Base-by-base conservation (phyloP, 2,797 vertebrate species). In the Spinibarbus caldwelli region DNA sequence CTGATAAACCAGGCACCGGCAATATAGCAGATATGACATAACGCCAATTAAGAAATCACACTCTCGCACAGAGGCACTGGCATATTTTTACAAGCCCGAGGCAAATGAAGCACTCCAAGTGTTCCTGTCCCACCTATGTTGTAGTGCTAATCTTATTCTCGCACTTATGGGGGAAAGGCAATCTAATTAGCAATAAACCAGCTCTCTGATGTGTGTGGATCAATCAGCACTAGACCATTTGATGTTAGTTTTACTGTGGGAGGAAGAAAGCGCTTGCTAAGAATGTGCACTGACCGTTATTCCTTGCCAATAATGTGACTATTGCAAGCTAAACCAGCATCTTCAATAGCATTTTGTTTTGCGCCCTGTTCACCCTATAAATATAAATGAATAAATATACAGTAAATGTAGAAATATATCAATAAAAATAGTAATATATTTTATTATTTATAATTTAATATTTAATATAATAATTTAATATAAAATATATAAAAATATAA, bases 161-260 rank as follows among this genome's bases (percentile, higher is more conserved):
- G 31, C 29, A 78, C 85, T 85, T 79, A 83, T 85, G 47, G 71
- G 57, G 72, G 59, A 85, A 85, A 43, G 78, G 85, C 87, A 82
- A 82, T 41, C 81, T 90, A 90, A 90, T 90, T 90, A 90, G 88
- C 88, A 89, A 88, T 90, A 90, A 89, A 85, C 81, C 82, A 82
- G 87, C 62, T 52, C 86, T 86, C 85, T 73, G 89, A 90, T 88
- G 85, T 85, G 84, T 75, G 75, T 80, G 88, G 89, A 87, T 89
- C 88, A 90, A 89, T 90, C 89, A 86, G 86, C 38, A 29, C 75
- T 36, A 79, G 84, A 80, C 73, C 84, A 78, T 90, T 89, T 86
- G 82, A 89, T 82, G 79, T 45, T 38, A 62, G 78, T 71, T 85
- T 86, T 88, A 88, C 82, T 82, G 78, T 31, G 68, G 66, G 43